Base-by-base conservation (phyloP, 2,888 invertebrate species). In the Pristionchus maxplancki region DNA sequence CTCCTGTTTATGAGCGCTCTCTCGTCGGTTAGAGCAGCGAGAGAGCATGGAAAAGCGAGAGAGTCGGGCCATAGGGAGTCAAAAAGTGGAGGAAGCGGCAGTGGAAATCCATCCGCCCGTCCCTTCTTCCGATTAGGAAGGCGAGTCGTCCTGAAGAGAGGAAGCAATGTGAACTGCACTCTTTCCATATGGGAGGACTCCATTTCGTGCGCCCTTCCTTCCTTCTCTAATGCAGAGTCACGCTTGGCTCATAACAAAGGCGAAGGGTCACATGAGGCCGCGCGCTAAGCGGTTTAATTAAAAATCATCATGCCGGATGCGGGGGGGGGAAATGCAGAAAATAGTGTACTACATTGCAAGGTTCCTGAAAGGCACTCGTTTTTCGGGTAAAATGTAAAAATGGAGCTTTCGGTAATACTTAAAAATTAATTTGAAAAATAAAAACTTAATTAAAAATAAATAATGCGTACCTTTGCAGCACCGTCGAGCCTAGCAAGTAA, bases 401-500 rank as follows among this genome's bases (percentile, higher is more conserved):
- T n/a, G n/a, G n/a, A n/a, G n/a, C n/a, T n/a, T n/a, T n/a, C n/a
- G n/a, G n/a, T n/a, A n/a, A n/a, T n/a, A n/a, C n/a, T n/a, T n/a
- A n/a, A n/a, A n/a, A n/a, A 58, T 58, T 58, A 24, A 17, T 24
- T 4, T 24, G 58, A 24, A 58, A 58, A 58, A 8, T 58, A 6
- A 20, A 13, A 58, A 58, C 5, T 58, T 5, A 58, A 58, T 58
- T 8, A n/a, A n/a, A 34, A 71, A 71, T 71, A 71, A 37, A 71
- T 31, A 71, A 37, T 37, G 37, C 11, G 15, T 71, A 17, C 4
- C n/a, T 31, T 78, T 78, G 24, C 78, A 78, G 78, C 78, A 78
- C 78, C 28, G 78, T 78, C 78, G 78, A 78, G 78, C 78, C 78
- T 11, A 78, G 78, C 78, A 48, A n/a, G 78, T 78, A 34, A 78